Evolutionary conservation across 2,797 vertebrate genomes (phyloP), one percentile per base, ranked within the genome.

Genomic region (Dendrocincla tyrannina): DNA sequence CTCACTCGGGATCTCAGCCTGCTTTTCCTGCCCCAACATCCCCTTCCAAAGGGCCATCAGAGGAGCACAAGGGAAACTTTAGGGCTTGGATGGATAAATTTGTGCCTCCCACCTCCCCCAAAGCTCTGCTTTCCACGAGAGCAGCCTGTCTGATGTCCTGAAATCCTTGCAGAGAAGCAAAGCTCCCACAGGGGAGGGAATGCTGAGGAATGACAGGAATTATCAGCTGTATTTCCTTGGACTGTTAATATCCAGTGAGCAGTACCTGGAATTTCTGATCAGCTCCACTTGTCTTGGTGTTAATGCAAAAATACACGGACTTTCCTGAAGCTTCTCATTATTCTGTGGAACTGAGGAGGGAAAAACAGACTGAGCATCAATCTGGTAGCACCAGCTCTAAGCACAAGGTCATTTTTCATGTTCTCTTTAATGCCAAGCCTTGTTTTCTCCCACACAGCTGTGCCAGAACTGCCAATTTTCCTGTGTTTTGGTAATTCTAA

Each of bases 321-420:
- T 99, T 95, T 99, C 99, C 97, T 99, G 99, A 73, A 99, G 98
- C 98, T 99, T 99, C 97, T 99, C 99, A 10, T 97, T 99, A 93
- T 99, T 99, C 98, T 99, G 99, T 83, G 99, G 98, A 95, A 99
- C 99, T 99, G 96, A 85, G 96, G 44, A 84, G 25, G 55, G 10
- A 60, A 68, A 27, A 15, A 80, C 22, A 83, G n/a, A 59, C 22
- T 6, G 59, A 60, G 28, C 69, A 88, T 86, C 73, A 89, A 44
- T 28, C 3, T 8, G 52, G 8, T 28, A 47, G 13, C 5, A 49
- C 13, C 17, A 56, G 46, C 33, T 63, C 63, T 22, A 63, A 66
- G 41, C 79, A 80, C 35, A 5, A 32, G 66, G 32, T 28, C 80
- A n/a, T 53, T 60, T 47, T 10, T 17, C 41, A 13, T 20, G 32